A percentile compares a stretch with the other conserved stretches of the same genome.
Conservation (phyloP, 2,113 vertebrate genomes). For the Microtus ochrogaster region DNA sequence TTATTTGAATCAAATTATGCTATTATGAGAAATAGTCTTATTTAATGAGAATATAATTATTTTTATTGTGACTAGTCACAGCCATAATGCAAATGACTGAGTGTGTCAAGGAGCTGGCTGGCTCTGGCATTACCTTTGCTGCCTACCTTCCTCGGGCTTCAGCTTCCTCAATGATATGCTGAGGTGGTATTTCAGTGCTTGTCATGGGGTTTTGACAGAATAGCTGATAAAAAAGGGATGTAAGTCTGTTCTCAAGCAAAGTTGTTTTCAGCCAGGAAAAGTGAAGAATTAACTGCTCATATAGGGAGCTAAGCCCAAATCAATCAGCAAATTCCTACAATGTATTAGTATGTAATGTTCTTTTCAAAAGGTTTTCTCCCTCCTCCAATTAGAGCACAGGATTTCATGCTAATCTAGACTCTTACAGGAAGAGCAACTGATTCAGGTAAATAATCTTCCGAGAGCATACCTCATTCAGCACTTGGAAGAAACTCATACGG, state of each 20-base stretch:
- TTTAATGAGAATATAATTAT: constrained; percentile 75
- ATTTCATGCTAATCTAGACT: neutral
- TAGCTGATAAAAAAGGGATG: neutral
- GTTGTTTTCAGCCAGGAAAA: neutral
- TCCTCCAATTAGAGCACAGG: neutral
- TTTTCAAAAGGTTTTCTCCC: neutral
- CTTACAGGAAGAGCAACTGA: neutral
- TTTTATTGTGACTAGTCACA: constrained; percentile 70
- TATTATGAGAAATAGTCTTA: constrained; percentile 65
- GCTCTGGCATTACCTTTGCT: neutral
- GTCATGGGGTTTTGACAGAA: neutral
- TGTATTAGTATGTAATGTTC: neutral
- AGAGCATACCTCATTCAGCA: neutral
- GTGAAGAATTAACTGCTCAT: neutral
- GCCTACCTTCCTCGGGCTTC: neutral
- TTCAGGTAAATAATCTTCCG: neutral
- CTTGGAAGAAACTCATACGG: neutral
- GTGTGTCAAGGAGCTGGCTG: constrained; percentile 6
- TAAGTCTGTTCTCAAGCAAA: neutral
- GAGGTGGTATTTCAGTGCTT: neutral
- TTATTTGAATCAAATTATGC: constrained; percentile 64
- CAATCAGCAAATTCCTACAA: neutral
- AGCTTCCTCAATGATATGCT: neutral
- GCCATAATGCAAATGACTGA: neutral
- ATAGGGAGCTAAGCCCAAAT: neutral